Percentiles rank a stretch among this genome's conserved stretches.
Conservation (phyloP, 37 sponge, comb jelly and placozoan genomes). For the Oopsacas minuta region DNA sequence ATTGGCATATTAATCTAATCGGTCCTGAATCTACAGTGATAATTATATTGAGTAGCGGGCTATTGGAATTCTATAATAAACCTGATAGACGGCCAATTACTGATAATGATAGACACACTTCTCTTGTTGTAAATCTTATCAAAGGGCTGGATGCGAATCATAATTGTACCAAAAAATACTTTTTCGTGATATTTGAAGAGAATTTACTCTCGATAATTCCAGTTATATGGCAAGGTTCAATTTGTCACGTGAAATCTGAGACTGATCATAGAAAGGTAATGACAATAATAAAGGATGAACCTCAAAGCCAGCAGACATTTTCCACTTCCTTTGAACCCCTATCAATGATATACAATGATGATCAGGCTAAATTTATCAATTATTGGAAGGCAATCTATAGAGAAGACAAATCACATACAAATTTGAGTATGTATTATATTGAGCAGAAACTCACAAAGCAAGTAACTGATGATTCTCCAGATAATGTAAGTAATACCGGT, state of each 20-base stretch:
- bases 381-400: background rate
- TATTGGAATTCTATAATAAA: background rate
- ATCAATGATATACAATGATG: background rate
- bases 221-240: background rate
- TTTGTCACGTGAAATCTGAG: background rate
- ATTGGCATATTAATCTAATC: conserved; percentile 1
- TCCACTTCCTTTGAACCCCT: background rate
- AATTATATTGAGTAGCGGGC: background rate
- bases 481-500: background rate
- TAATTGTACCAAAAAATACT: background rate
- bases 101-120: background rate
- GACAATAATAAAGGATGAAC: background rate
- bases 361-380: background rate
- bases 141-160: background rate
- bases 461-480: background rate
- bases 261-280: background rate
- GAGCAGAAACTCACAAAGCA: background rate
- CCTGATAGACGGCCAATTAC: background rate
- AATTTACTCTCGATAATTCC: background rate
- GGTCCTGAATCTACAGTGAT: background rate
- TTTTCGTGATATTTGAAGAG: background rate
- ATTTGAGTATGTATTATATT: background rate
- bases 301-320: background rate
- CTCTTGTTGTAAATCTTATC: background rate
- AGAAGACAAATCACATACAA: background rate